Percentiles rank a stretch among this genome's conserved stretches.
phyloP scores from a whole-genome alignment of 37 sponge, comb jelly and placozoan species.

The Ephydatia muelleri region DNA sequence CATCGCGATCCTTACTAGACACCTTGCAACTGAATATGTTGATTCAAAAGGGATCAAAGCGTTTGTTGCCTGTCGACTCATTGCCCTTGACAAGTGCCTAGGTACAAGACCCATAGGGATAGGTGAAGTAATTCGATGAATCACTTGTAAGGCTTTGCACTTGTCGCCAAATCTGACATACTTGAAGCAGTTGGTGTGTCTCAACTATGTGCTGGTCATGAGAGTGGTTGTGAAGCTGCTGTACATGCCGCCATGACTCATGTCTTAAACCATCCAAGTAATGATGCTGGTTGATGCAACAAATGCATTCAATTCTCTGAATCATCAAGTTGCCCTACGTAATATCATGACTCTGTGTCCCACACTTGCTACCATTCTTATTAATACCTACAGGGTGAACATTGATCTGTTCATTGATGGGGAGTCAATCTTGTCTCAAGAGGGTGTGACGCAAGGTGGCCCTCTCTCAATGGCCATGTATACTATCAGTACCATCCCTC shows the following conservation, averaged over 20 bases:
- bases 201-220: slow-evolving; percentile 72
- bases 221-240: slow-evolving; percentile 50
- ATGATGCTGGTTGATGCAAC: slow-evolving; percentile 39
- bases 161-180: slow-evolving; percentile 23
- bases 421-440: slow-evolving; percentile 23
- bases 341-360: slow-evolving; percentile 33
- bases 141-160: slow-evolving; percentile 48
- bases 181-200: slow-evolving; percentile 43
- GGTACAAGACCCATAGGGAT: slow-evolving; percentile 55
- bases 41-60: slow-evolving; percentile 31
- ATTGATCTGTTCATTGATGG: slow-evolving; percentile 39
- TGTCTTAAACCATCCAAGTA: slow-evolving; percentile 5
- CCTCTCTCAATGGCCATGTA: slow-evolving; percentile 51
- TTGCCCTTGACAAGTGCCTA: slow-evolving; percentile 67
- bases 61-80: slow-evolving; percentile 51
- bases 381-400: slow-evolving; percentile 29
- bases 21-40: slow-evolving; percentile 34
- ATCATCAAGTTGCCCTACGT: slow-evolving; percentile 24
- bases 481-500: slow-evolving; percentile 15
- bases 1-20: slow-evolving; percentile 36
- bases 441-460: slow-evolving; percentile 49
- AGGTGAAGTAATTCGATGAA: slow-evolving; percentile 37
- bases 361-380: slow-evolving; percentile 8
- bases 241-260: slow-evolving; percentile 38
- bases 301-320: slow-evolving; percentile 47